Evolutionary conservation across 2,888 invertebrate genomes (phyloP).

Genomic region (Cyrtodaria siliqua): DNA sequence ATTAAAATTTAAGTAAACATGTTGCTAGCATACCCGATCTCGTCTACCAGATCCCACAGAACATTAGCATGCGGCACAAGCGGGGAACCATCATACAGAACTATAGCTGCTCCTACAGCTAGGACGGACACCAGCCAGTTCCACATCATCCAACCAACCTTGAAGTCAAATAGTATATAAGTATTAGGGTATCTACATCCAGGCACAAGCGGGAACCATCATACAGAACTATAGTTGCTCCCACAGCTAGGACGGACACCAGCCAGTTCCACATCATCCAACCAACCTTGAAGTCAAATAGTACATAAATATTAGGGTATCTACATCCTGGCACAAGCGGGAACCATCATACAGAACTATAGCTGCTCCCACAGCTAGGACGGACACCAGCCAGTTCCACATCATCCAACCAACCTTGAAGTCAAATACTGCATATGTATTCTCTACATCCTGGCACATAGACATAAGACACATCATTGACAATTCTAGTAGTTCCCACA

Average conservation of each 20-base stretch:
- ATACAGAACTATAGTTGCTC: constrained; percentile 87
- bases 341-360: constrained; percentile 88
- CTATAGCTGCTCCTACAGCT: constrained; percentile 86
- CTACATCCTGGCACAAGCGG: constrained; percentile 88
- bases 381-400: constrained; percentile 88
- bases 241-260: constrained; percentile 86
- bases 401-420: constrained; percentile 88
- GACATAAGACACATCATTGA: constrained; percentile 89
- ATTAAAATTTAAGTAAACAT: no score
- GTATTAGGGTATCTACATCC: no score
- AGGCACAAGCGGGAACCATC: constrained; percentile 88
- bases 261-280: constrained; percentile 90
- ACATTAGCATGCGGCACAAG: constrained; percentile 86
- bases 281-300: constrained; percentile 85
- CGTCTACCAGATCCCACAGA: constrained; percentile 87
- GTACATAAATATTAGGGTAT: no score
- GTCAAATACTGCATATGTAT: no score
- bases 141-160: constrained; percentile 89
- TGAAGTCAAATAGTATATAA: constrained; percentile 15
- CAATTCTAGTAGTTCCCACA: constrained; percentile 86
- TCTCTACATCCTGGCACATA: no score
- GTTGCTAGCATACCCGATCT: constrained; percentile 80
- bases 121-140: constrained; percentile 88
- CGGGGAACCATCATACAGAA: constrained; percentile 88
- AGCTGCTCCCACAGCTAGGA: constrained; percentile 86